Conservation (phyloP, 1,140 invertebrate genomes). For the Dendrolimus punctatus region DNA sequence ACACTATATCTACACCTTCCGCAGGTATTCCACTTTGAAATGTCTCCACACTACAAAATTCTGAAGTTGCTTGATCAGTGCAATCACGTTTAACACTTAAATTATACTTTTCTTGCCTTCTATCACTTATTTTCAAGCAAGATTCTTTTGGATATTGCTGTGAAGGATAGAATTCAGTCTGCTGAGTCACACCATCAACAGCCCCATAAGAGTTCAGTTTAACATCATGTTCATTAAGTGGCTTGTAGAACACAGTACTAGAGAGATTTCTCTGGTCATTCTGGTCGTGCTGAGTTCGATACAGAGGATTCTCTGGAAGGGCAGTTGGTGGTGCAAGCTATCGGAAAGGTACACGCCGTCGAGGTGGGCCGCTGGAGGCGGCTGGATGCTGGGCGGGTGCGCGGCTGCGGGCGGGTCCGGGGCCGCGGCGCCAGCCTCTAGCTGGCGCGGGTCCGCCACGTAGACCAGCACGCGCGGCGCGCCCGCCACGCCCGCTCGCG, state of each 20-base stretch:
- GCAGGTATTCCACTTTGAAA: conserved; percentile 36
- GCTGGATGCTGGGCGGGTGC: conserved; percentile 26
- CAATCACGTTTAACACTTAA: conserved; percentile 35
- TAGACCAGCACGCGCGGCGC: conserved; percentile 62
- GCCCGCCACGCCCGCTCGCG: conserved; percentile 59
- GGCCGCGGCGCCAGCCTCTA: conserved; percentile 51
- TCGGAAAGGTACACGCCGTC: conserved; percentile 40
- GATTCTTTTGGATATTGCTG: conserved; percentile 47
- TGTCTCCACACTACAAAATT: conserved; percentile 41
- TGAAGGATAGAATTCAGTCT: conserved; percentile 32
- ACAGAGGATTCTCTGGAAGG: conserved; percentile 33
- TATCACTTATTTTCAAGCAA: conserved; percentile 31
- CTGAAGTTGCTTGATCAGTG: conserved; percentile 21
- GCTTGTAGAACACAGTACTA: conserved; percentile 39
- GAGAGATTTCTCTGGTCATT: conserved; percentile 30
- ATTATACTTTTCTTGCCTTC: conserved; percentile 16
- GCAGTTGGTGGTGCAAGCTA: conserved; percentile 31
- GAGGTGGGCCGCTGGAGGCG: conserved; percentile 21
- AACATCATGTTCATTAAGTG: conserved; percentile 36
- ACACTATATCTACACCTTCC: conserved; percentile 31
- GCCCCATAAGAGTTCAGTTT: conserved; percentile 32
- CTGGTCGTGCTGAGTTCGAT: conserved; percentile 30
- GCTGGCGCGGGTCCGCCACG: conserved; percentile 64
- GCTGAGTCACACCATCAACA: conserved; percentile 25
- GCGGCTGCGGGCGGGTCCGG: conserved; percentile 36